Conservation (phyloP, 2,888 invertebrate genomes). For the Lithophane ornitopus region DNA sequence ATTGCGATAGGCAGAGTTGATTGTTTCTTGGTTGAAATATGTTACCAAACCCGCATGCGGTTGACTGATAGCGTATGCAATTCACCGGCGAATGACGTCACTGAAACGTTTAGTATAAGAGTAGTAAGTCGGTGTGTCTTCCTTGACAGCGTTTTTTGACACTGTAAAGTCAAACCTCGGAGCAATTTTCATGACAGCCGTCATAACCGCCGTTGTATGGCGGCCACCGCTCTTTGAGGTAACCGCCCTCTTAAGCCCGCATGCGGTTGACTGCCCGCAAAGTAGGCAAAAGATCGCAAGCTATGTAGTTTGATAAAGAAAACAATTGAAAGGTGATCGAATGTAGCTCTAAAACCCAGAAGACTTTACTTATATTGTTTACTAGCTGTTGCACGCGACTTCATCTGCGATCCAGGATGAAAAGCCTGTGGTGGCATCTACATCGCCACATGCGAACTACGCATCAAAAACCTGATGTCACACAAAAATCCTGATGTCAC, state of each 20-base stretch:
- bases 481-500: no score
- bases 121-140: neutral
- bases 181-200: neutral
- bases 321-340: neutral
- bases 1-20: no score
- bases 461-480: no score
- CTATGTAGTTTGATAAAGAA: neutral
- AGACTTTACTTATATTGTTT: constrained; percentile 27
- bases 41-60: no score
- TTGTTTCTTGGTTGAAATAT: no score
- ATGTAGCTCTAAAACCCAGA: constrained; percentile 7
- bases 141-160: neutral
- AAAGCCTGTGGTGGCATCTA: no score
- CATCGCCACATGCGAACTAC: no score
- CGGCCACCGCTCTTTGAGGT: neutral
- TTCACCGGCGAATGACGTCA: neutral
- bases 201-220: no score
- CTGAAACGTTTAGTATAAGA: neutral
- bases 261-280: neutral
- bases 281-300: neutral
- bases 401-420: no score
- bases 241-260: no score
- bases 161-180: neutral
- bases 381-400: neutral
- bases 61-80: neutral